Conservation (phyloP, 2,113 vertebrate genomes). For the Eulemur rufifrons region DNA sequence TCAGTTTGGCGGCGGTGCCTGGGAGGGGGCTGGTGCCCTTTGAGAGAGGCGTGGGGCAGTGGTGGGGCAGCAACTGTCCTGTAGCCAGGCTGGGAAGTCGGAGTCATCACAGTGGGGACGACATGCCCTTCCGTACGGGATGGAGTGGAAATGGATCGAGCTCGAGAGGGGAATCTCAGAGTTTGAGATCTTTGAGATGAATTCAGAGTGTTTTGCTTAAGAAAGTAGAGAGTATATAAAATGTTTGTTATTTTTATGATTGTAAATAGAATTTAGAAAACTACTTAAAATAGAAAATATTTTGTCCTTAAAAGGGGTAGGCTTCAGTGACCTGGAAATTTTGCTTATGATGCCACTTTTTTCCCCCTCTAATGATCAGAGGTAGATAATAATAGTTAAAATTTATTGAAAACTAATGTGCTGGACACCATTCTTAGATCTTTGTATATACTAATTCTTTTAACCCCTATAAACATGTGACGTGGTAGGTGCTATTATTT, state of each 20-base stretch:
- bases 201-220: background rate
- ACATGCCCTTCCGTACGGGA: background rate
- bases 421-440: background rate
- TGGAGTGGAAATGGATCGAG: background rate
- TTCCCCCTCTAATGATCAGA: background rate
- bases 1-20: accelerated
- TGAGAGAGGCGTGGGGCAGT: background rate
- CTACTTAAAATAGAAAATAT: constrained; percentile 41
- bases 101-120: background rate
- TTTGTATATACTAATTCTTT: background rate
- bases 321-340: constrained; percentile 17
- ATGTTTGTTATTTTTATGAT: background rate
- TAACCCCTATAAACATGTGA: background rate
- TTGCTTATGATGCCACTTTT: background rate
- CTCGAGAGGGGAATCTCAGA: background rate
- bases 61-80: background rate
- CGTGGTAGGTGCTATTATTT: background rate
- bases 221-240: background rate
- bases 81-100: background rate
- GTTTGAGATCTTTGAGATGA: constrained; percentile 8
- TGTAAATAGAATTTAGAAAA: constrained; percentile 17
- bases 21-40: background rate
- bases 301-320: background rate
- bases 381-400: background rate
- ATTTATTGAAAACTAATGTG: background rate